Percentiles rank a stretch among this genome's conserved stretches.
These are phyloP conservation scores for Hydractinia echinata DNA, from an alignment of 30 jellyfish, hydroid and myxozoan genomes.

Conservation along the genomic window DNA sequence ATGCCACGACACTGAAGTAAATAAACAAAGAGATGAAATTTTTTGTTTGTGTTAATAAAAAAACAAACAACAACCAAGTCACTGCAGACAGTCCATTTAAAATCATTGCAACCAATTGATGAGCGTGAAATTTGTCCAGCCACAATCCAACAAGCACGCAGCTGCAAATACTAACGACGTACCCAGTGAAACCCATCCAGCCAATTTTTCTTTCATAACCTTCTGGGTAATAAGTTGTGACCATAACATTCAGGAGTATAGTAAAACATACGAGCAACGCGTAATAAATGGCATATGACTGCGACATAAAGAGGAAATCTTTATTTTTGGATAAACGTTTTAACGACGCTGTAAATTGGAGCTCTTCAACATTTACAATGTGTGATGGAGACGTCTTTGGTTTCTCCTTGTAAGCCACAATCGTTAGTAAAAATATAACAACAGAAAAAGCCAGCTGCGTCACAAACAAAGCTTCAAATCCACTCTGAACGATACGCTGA, in stretches of 20 bases:
- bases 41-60: constrained; percentile 15
- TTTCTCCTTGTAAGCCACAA: constrained; percentile 40
- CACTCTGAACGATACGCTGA: constrained; percentile 24
- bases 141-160: constrained; percentile 46
- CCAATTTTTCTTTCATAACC: constrained; percentile 53
- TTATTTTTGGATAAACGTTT: constrained; percentile 30
- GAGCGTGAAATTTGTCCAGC: constrained; percentile 43
- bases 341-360: constrained; percentile 25
- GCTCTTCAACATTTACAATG: constrained; percentile 15
- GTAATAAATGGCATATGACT: constrained; percentile 53
- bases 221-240: constrained; percentile 36
- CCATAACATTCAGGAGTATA: constrained; percentile 43
- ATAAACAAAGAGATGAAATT: constrained; percentile 32
- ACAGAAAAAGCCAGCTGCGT: constrained; percentile 43
- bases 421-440: constrained; percentile 31
- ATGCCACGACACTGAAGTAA: constrained; percentile 31
- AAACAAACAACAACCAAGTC: constrained; percentile 30
- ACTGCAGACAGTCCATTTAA: constrained; percentile 36
- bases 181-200: constrained; percentile 54
- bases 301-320: constrained; percentile 44
- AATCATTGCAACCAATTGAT: constrained; percentile 46
- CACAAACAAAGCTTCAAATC: constrained; percentile 38
- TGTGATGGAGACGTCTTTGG: constrained; percentile 62
- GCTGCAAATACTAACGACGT: constrained; percentile 49
- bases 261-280: constrained; percentile 43